Base-by-base conservation (phyloP, 2,888 invertebrate genomes). In the Plagodis pulveraria region DNA sequence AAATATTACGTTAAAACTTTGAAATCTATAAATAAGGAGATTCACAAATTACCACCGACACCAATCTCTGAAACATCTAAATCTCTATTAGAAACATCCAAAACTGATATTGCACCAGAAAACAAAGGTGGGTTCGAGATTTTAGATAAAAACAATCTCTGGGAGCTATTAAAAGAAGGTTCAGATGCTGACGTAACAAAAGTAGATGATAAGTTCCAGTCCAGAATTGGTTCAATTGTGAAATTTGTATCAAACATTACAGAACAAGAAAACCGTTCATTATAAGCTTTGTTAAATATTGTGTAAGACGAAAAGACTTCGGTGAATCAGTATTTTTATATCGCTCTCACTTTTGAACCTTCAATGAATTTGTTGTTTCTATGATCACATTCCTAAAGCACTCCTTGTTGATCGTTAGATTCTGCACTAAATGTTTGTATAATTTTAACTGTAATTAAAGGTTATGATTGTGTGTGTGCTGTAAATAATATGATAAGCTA, bases 161-260 rank as follows among this genome's bases (percentile, higher is more conserved):
- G 95, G 95, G 94, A 94, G 53, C 86, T 95, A 72, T 80, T 95
- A 11, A 94, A 94, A 75, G 95, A 95, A 81, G 94, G 81, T 34
- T 75, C 89, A n/a, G 81, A 84, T 46, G 67, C 73, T 35, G 88
- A 87, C 65, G 66, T 76, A 50, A 62, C 77, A 6, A 90, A 87
- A 78, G 70, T 87, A 66, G 90, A 89, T 51, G 88, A 89, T 67
- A 90, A 87, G 76, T 67, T 87, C 71, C 83, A 88, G 66, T 85
- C 84, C 71, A 85, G 80, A 73, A 51, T 88, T 76, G 85, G 81
- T 66, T 71, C 49, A 10, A 45, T 60, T n/a, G 52, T 60, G 69
- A 80, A 84, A 69, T 87, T 82, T 69, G 67, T 76, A 66, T 83
- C 85, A 74, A 81, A 80, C 59, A 50, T 73, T 67, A 67, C 67